Percentiles rank a stretch among this genome's conserved stretches.
Evolutionary conservation across 1,140 invertebrate genomes (phyloP).

Genomic region (Argopecten irradians): DNA sequence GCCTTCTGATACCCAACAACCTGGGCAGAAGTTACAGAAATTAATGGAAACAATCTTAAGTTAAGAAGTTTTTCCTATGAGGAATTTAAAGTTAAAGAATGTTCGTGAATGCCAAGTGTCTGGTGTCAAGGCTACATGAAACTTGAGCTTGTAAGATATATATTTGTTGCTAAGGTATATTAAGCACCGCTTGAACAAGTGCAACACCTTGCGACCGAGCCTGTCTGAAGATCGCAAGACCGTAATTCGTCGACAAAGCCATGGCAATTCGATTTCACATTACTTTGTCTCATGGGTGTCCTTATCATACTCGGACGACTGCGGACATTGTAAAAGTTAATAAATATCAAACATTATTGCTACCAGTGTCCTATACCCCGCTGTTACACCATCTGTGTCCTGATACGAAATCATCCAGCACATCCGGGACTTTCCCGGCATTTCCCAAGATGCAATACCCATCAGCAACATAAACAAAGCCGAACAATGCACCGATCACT

Average conservation of each 20-base stretch:
- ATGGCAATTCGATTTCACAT: background rate
- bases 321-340: background rate
- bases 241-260: background rate
- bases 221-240: background rate
- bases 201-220: background rate
- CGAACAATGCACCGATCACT: background rate
- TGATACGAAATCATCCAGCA: background rate
- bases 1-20: too few relatives aligned
- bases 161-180: background rate
- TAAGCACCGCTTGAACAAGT: background rate
- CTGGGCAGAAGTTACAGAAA: too few relatives aligned
- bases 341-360: background rate
- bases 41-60: too few relatives aligned
- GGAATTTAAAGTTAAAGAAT: too few relatives aligned
- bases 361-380: background rate
- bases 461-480: background rate
- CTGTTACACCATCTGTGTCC: background rate
- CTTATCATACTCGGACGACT: background rate
- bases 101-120: too few relatives aligned
- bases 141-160: too few relatives aligned
- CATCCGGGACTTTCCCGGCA: constrained; percentile 2
- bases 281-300: background rate
- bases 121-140: too few relatives aligned
- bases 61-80: too few relatives aligned
- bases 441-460: background rate